These are phyloP conservation scores for Hestina assimilis DNA, from an alignment of 1,140 invertebrate species.

Conservation along the genomic window DNA sequence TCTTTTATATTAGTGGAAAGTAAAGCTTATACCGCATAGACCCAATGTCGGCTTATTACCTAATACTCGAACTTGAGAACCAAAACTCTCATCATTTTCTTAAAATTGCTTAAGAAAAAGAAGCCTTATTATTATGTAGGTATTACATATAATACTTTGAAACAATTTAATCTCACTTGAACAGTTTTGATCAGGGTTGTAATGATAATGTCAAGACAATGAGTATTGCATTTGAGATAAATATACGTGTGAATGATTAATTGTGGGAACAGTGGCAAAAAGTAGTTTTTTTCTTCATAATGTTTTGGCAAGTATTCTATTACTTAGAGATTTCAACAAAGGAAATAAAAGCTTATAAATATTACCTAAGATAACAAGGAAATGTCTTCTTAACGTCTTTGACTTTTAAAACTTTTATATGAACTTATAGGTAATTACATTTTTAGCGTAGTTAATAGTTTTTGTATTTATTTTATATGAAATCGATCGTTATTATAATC, in stretches of 20 bases:
- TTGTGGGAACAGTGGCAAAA: conserved; percentile 18
- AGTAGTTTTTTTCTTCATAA: background rate
- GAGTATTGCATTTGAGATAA: conserved; percentile 13
- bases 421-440: too few relatives aligned
- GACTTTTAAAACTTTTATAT: too few relatives aligned
- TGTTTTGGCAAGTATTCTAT: background rate
- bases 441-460: too few relatives aligned
- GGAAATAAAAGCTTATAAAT: background rate
- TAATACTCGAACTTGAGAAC: background rate
- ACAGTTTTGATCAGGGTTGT: conserved; percentile 14
- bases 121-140: background rate
- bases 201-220: conserved; percentile 17
- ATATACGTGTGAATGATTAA: conserved; percentile 17
- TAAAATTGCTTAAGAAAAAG: background rate
- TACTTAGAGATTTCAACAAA: background rate
- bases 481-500: too few relatives aligned
- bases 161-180: background rate
- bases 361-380: background rate
- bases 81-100: background rate
- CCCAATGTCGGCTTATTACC: background rate
- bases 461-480: too few relatives aligned
- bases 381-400: too few relatives aligned
- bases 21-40: background rate
- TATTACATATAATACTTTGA: background rate
- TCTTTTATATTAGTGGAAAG: background rate